phyloP scores from a whole-genome alignment of 2,888 invertebrate genomes.

The Harmothoe impar region DNA sequence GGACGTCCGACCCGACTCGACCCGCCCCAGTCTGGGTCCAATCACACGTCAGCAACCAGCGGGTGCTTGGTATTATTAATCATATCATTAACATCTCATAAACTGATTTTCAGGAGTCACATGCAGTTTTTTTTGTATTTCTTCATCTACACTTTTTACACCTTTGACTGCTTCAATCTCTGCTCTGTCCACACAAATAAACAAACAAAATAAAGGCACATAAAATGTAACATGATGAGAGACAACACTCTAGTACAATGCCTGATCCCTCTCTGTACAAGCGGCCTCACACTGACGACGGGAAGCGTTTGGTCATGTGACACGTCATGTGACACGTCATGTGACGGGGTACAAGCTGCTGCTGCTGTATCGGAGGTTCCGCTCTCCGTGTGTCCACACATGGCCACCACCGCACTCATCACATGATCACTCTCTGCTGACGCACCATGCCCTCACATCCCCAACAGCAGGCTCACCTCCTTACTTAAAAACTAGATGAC shows the following conservation, averaged over 20 bases:
- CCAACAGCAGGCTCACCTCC: too few relatives aligned
- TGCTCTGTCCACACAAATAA: conserved; percentile 56
- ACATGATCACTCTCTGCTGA: too few relatives aligned
- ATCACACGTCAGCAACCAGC: neutral
- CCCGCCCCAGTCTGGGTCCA: neutral
- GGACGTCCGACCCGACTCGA: too few relatives aligned
- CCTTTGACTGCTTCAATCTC: neutral
- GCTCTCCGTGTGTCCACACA: too few relatives aligned
- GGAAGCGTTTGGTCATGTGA: conserved; percentile 14
- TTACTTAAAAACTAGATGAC: neutral
- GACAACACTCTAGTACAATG: conserved; percentile 37
- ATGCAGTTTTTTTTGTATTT: conserved; percentile 1
- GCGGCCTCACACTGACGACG: conserved; percentile 14
- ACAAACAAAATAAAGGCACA: conserved; percentile 58
- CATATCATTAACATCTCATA: neutral
- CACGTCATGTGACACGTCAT: too few relatives aligned
- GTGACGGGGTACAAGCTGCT: too few relatives aligned
- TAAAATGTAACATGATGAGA: conserved; percentile 44
- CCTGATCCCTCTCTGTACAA: conserved; percentile 21
- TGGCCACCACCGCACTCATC: too few relatives aligned
- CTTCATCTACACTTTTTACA: conserved; percentile 55
- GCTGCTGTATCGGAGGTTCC: too few relatives aligned
- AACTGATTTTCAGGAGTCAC: conserved; percentile 36
- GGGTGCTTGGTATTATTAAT: neutral
- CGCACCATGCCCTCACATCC: too few relatives aligned